Percentiles rank a stretch among this genome's conserved stretches.
Evolutionary conservation across 2,797 vertebrate genomes (phyloP).

Genomic region (Muraenolepis orangiensis): DNA sequence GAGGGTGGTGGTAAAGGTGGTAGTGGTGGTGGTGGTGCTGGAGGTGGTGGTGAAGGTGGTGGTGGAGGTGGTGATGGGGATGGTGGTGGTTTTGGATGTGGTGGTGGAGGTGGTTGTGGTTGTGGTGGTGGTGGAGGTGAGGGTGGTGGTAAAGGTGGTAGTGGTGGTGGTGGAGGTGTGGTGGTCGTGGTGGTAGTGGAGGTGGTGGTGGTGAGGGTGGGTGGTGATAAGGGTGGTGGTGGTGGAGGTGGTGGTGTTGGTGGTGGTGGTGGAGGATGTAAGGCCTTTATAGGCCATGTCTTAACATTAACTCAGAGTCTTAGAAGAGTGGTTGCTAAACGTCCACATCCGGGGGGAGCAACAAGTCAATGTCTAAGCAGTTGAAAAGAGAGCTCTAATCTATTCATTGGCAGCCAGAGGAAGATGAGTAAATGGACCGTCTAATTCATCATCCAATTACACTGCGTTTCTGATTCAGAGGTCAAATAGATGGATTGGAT

Average conservation of each 20-base stretch:
- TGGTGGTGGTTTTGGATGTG: too few relatives aligned
- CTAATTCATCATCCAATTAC: constrained; percentile 54
- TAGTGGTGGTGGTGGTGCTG: too few relatives aligned
- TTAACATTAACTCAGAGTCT: neutral
- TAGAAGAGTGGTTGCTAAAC: neutral
- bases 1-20: too few relatives aligned
- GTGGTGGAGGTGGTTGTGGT: too few relatives aligned
- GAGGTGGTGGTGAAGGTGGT: too few relatives aligned
- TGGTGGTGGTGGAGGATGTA: neutral
- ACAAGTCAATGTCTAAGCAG: too few relatives aligned
- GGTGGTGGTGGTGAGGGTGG: too few relatives aligned
- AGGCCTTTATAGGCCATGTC: neutral
- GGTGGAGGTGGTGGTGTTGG: neutral
- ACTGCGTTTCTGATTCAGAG: constrained; percentile 64
- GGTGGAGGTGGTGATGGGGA: too few relatives aligned
- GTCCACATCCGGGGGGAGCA: neutral
- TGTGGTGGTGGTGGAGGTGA: too few relatives aligned
- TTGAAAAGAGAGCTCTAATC: constrained; percentile 46
- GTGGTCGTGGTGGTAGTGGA: too few relatives aligned
- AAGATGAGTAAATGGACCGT: constrained; percentile 14
- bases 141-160: too few relatives aligned
- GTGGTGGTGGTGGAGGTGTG: too few relatives aligned
- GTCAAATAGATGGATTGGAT: constrained; percentile 55
- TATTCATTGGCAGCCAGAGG: constrained; percentile 52
- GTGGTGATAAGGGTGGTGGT: neutral